A percentile compares a stretch with the other conserved stretches of the same genome.
Evolutionary conservation across 2,113 vertebrate genomes (phyloP).

Genomic region (Pionites leucogaster): DNA sequence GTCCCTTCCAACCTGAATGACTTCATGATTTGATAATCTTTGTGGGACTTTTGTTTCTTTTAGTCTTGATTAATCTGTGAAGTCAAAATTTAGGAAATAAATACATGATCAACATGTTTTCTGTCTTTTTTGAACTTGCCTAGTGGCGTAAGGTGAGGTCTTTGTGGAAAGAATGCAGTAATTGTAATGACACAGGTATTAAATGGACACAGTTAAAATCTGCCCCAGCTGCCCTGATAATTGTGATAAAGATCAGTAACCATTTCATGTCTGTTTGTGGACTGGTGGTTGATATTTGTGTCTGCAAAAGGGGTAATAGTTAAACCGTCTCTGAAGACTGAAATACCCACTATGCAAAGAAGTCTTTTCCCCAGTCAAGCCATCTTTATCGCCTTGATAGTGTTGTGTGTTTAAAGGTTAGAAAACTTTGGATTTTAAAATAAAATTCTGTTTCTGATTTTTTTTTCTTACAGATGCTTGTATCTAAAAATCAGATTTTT

Average conservation of each 20-base stretch:
- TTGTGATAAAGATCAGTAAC: background rate
- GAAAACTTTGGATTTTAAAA: background rate
- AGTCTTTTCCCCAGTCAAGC: accelerated
- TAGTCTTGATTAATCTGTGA: background rate
- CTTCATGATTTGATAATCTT: background rate
- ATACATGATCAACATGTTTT: background rate
- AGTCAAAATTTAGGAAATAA: background rate
- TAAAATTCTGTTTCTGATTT: background rate
- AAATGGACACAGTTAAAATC: background rate
- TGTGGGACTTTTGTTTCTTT: background rate
- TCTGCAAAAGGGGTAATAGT: background rate
- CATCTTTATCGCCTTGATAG: background rate
- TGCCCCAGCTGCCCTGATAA: background rate
- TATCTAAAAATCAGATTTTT: background rate
- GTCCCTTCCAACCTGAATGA: background rate
- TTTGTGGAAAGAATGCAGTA: background rate
- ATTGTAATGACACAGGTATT: background rate
- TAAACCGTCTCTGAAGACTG: background rate
- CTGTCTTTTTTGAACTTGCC: background rate
- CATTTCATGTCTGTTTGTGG: background rate
- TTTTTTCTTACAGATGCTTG: background rate
- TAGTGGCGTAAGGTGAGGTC: background rate
- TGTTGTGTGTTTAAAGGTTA: background rate
- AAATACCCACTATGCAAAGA: background rate
- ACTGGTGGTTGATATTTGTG: background rate